These are phyloP conservation scores for Ectemnius lituratus DNA, from an alignment of 2,888 invertebrate genomes.

Conservation along the genomic window DNA sequence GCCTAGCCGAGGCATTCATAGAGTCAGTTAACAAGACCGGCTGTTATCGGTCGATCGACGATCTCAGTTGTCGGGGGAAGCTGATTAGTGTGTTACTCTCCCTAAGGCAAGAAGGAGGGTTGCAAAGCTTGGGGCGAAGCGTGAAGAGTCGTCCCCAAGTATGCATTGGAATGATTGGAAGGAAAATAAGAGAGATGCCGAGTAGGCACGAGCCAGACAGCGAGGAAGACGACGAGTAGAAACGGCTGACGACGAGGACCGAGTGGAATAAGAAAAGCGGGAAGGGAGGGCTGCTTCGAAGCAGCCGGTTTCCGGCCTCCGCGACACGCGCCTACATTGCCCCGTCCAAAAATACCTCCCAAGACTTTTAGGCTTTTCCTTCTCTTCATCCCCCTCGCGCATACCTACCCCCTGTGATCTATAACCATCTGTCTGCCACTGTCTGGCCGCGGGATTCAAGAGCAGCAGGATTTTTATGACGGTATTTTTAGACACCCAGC, in stretches of 20 bases:
- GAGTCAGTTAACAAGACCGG: background rate
- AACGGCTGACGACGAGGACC: background rate
- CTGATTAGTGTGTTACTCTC: conserved; percentile 1
- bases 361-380: conserved; percentile 37
- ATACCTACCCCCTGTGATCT: conserved; percentile 50
- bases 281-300: conserved; percentile 38
- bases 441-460: conserved; percentile 41
- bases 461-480: conserved; percentile 32
- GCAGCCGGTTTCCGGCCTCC: conserved; percentile 47
- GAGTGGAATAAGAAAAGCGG: conserved; percentile 28
- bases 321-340: conserved; percentile 52
- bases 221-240: conserved; percentile 40
- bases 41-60: conserved; percentile 3
- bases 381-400: conserved; percentile 38
- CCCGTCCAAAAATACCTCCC: conserved; percentile 49
- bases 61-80: background rate
- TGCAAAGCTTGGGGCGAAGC: background rate
- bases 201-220: conserved; percentile 43
- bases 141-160: conserved; percentile 5
- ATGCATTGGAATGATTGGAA: conserved; percentile 22
- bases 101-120: background rate
- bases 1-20: too few species aligned
- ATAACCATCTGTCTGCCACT: conserved; percentile 47
- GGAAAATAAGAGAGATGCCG: conserved; percentile 42
- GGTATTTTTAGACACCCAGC: conserved; percentile 38